Percentiles rank a stretch among this genome's conserved stretches.
phyloP scores from a whole-genome alignment of 2,797 vertebrate genomes.

The Anabacerthia variegaticeps region DNA sequence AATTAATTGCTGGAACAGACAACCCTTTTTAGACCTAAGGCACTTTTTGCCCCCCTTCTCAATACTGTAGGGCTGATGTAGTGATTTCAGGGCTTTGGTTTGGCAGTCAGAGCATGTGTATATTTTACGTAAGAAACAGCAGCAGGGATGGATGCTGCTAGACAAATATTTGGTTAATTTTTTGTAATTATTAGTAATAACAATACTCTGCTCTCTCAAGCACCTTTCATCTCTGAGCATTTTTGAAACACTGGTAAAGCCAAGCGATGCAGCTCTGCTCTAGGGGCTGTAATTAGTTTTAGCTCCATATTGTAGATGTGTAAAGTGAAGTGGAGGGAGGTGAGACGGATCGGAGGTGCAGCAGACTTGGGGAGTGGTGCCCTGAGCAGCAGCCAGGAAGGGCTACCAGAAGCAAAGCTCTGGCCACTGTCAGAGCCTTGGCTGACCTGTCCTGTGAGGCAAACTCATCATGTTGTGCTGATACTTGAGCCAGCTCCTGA shows the following conservation, averaged over 20 bases:
- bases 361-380: fast-evolving
- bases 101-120: constrained; percentile 21
- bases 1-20: constrained; percentile 59
- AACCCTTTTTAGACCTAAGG: constrained; percentile 35
- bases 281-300: constrained; percentile 33
- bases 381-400: neutral
- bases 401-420: neutral
- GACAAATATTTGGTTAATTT: constrained; percentile 61
- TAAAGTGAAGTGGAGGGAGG: neutral
- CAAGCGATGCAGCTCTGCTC: neutral
- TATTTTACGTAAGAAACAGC: constrained; percentile 35
- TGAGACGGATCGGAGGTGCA: fast-evolving
- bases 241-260: neutral
- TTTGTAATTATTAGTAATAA: constrained; percentile 64
- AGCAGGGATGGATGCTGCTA: constrained; percentile 25
- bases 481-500: neutral
- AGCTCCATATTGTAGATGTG: neutral
- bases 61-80: constrained; percentile 44
- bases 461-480: neutral
- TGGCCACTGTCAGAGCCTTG: neutral
- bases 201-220: constrained; percentile 18
- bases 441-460: neutral
- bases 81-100: constrained; percentile 31
- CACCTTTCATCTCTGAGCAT: neutral
- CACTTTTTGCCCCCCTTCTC: constrained; percentile 8